Evolutionary conservation across 2,797 vertebrate species (phyloP), one percentile per base, ranked within the genome.

Genomic region (Limosa lapponica): DNA sequence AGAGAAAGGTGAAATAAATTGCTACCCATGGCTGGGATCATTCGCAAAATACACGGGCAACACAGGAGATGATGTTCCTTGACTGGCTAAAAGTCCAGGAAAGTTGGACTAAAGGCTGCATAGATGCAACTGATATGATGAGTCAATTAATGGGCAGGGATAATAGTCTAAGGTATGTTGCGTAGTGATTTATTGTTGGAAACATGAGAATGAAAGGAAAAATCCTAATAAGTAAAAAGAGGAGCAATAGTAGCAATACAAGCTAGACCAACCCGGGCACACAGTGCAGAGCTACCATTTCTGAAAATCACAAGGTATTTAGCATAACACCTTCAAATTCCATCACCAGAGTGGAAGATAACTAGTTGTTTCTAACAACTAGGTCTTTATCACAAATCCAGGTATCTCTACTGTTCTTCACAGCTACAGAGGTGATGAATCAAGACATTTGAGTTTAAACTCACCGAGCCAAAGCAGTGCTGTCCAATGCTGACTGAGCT

Each of bases 381-480:
- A 36, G 32, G 16, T 55, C 25, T 67, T 25, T 9, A 19, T 4
- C 32, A 8, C 0, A 3, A 79, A 32, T 30, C 20, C 74, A 78
- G 17, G 16, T 13, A 43, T 6, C 48, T 69, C 13, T 6, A 46
- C 24, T 11, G 43, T 0, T 44, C 25, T 39, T 44, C 73, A 43
- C 27, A 69, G 18, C 54, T 20, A 7, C 23, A 64, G 49, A 44
- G 11, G 43, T 17, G 57, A 51, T 1, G 17, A 54, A 30, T 18
- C 52, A 51, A 36, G 37, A 49, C 7, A 11, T 30, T 72, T 65
- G 2, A 48, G 30, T 2, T 75, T 66, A 66, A 93, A 93, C 97
- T 95, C 92, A 97, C 97, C 84, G 79, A 82, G 55, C 36, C 73
- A 52, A 51, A 67, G 48, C 1, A 52, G 77, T 90, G 73, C 11